Base-by-base conservation (phyloP, 2,888 invertebrate species). In the Caenorhabditis sp. region DNA sequence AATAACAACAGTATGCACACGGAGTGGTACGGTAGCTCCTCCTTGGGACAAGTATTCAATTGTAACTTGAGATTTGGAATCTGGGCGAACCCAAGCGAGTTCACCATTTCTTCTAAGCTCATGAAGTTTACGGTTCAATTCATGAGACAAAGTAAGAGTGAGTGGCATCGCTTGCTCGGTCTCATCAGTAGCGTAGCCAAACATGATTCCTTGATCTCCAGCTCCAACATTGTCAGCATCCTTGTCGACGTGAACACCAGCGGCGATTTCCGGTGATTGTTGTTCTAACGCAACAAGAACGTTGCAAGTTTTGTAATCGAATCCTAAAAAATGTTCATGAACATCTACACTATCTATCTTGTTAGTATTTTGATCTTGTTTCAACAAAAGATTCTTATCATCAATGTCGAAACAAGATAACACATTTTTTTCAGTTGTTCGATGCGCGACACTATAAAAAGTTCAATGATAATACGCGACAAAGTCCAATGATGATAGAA, bases 241-340 rank as follows among this genome's bases (percentile, higher is more conserved):
- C 67, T 85, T 84, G 66, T 86, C 71, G 52, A 78, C 92, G 91
- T 99, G 97, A 88, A 99, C 97, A 84, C 97, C 99, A 76, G 95
- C 94, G 63, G 96, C 96, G 89, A 97, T 97, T 90, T 97, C 93
- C 17, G 85, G 85, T 83, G 94, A 94, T 91, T 97, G 97, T 90
- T 95, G 94, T 90, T 97, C 97, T 90, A 99, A 91, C 70, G 95
- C 96, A 90, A 97, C 92, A 90, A 99, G 92, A 87, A 99, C 94
- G 91, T 94, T 95, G 93, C 97, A 99, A 78, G 96, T 97, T 92
- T 97, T 97, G 93, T 94, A 95, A 92, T 99, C 99, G 91, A 99
- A 99, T 90, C 96, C 96, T 95, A 92, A 83, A 88, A 14, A 43
- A 43, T n/a, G n/a, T n/a, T 43, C 43, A 43, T 14, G 43, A 43